Percentiles rank a stretch among this genome's conserved stretches.
Evolutionary conservation across 1,140 invertebrate species (phyloP).

Genomic region (Lycorma delicatula): DNA sequence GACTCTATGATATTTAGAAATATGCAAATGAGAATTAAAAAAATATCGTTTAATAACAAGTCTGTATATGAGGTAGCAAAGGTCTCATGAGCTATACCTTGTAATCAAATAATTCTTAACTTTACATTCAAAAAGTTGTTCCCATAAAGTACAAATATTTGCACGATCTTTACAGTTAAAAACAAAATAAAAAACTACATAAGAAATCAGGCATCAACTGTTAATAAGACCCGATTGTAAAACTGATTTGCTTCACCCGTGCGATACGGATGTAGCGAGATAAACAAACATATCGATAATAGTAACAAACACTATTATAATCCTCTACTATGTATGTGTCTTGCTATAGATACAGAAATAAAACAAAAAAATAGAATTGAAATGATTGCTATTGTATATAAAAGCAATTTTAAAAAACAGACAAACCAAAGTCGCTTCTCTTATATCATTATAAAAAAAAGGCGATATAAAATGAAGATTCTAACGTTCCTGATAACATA

Average conservation of each 20-base stretch:
- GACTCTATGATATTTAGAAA: neutral
- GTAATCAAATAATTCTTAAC: neutral
- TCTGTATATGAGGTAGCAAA: conserved; percentile 6
- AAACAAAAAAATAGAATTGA: conserved; percentile 13
- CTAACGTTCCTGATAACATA: neutral
- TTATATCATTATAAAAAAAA: conserved; percentile 1
- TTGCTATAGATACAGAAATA: conserved; percentile 13
- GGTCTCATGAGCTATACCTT: conserved; percentile 2
- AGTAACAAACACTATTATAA: conserved; percentile 16
- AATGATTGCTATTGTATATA: conserved; percentile 12
- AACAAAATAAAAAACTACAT: conserved; percentile 5
- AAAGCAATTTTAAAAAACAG: neutral
- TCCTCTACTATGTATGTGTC: conserved; percentile 15
- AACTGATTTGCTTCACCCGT: conserved; percentile 2
- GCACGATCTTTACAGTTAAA: conserved; percentile 10
- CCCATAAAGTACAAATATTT: neutral
- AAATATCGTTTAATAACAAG: neutral
- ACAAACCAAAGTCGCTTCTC: neutral
- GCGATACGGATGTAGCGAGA: conserved; percentile 6
- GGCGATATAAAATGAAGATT: neutral
- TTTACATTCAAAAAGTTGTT: conserved; percentile 2
- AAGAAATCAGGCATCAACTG: conserved; percentile 9
- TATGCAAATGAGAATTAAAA: neutral
- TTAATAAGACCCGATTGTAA: conserved; percentile 3
- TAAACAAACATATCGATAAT: conserved; percentile 3